A percentile compares a stretch with the other conserved stretches of the same genome.
These are phyloP conservation scores for Huso huso DNA, from an alignment of 2,797 vertebrate genomes.

Conservation along the genomic window DNA sequence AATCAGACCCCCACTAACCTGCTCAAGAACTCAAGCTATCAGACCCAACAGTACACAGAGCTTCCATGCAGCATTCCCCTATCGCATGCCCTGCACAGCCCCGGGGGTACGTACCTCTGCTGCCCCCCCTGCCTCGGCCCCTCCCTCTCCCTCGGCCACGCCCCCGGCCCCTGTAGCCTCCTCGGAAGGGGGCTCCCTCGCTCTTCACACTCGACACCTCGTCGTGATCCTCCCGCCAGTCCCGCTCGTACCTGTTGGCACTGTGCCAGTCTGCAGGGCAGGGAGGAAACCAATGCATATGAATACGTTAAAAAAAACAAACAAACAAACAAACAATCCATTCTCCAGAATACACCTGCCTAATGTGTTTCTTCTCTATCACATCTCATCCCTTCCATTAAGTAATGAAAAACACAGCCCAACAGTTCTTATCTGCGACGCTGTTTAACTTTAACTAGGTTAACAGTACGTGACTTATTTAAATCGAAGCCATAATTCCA, in stretches of 20 bases:
- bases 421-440: too few relatives aligned
- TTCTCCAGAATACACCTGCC: too few relatives aligned
- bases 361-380: too few relatives aligned
- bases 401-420: too few relatives aligned
- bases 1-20: conserved; percentile 10
- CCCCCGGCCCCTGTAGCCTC: conserved; percentile 83
- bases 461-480: too few relatives aligned
- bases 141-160: conserved; percentile 82
- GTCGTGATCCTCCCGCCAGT: conserved; percentile 86
- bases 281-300: too few relatives aligned
- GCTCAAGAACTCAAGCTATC: conserved; percentile 8
- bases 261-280: conserved; percentile 78
- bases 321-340: neutral
- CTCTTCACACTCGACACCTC: conserved; percentile 96
- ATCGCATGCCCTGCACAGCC: too few relatives aligned
- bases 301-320: conserved; percentile 14
- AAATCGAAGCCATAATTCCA: too few relatives aligned
- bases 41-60: too few relatives aligned
- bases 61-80: too few relatives aligned
- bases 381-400: too few relatives aligned
- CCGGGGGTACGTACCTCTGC: conserved; percentile 42
- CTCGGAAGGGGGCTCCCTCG: conserved; percentile 83
- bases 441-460: too few relatives aligned
- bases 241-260: conserved; percentile 80
- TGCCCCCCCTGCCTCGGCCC: conserved; percentile 78